phyloP scores from a whole-genome alignment of 2,797 vertebrate species.

The Sitta carolinensis region DNA sequence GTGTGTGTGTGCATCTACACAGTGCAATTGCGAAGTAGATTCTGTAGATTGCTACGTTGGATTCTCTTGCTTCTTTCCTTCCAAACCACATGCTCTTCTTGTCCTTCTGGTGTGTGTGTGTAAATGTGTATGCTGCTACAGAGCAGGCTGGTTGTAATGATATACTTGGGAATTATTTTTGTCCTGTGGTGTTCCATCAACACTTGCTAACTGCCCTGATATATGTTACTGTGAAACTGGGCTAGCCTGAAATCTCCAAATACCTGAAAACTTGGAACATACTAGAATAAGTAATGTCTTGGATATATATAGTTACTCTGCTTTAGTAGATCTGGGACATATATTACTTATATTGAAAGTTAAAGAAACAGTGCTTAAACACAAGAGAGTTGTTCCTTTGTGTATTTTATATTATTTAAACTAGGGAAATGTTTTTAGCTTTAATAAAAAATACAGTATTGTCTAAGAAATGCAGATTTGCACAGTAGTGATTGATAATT shows the following conservation, averaged over 20 bases:
- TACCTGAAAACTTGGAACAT: not conserved
- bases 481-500: not conserved
- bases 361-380: not conserved
- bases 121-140: not conserved
- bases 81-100: not conserved
- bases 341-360: not conserved
- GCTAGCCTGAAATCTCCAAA: not conserved
- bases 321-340: not conserved
- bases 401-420: not conserved
- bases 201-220: not conserved
- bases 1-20: not conserved
- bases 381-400: not conserved
- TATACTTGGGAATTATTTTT: not conserved
- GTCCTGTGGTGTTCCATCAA: not conserved
- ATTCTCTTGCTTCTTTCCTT: not conserved
- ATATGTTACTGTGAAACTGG: not conserved
- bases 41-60: not conserved
- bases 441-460: not conserved
- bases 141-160: not conserved
- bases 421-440: not conserved
- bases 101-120: not conserved
- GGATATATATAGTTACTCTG: not conserved
- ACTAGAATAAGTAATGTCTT: not conserved
- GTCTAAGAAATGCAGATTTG: not conserved
- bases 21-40: not conserved